Evolutionary conservation across 2,888 invertebrate species (phyloP).

Genomic region (Thecophora atra): DNA sequence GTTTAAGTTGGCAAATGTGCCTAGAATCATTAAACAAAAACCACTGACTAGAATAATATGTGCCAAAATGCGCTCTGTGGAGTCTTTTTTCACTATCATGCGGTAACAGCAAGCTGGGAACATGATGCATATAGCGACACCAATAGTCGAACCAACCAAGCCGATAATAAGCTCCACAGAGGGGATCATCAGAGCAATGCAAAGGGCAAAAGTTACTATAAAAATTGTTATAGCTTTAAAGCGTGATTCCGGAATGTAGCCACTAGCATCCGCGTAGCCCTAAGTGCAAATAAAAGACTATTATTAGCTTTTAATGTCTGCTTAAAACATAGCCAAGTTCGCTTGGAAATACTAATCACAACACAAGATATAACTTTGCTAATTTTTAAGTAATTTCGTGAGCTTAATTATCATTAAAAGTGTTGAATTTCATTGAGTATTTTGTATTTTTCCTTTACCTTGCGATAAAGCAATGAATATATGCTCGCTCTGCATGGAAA

Average conservation of each 20-base stretch:
- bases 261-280: conserved; percentile 76
- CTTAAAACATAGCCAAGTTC: no score
- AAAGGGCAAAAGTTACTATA: conserved; percentile 80
- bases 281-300: conserved; percentile 55
- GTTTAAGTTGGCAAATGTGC: conserved; percentile 88
- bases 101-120: conserved; percentile 93
- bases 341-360: no score
- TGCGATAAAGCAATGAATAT: conserved; percentile 87
- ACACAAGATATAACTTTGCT: no score
- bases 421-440: no score
- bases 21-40: conserved; percentile 86
- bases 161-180: conserved; percentile 95
- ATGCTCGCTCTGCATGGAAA: conserved; percentile 95
- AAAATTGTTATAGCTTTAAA: conserved; percentile 85
- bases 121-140: conserved; percentile 90
- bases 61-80: conserved; percentile 83
- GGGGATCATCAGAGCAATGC: conserved; percentile 87
- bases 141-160: conserved; percentile 93
- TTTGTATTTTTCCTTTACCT: conserved; percentile 75
- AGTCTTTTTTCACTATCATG: conserved; percentile 82
- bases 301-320: no score
- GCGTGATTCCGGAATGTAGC: conserved; percentile 83
- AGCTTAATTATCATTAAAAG: no score
- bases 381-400: no score
- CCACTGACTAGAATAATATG: conserved; percentile 86